Evolutionary conservation across 2,888 invertebrate species (phyloP).

Genomic region (Yponomeuta cagnagella): DNA sequence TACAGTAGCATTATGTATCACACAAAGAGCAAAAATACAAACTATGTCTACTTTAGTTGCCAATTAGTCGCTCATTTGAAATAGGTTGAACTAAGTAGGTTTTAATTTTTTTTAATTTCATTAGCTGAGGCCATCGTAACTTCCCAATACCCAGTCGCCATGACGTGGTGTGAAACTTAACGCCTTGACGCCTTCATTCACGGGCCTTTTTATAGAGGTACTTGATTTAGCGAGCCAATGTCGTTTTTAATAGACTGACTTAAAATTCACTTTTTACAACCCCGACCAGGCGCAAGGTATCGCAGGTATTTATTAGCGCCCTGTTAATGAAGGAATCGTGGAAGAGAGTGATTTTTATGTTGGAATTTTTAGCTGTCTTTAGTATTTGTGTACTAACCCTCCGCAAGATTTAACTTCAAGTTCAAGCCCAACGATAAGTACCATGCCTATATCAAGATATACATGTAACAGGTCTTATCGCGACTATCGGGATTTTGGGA

Average conservation of each 20-base stretch:
- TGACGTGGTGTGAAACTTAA: conserved; percentile 70
- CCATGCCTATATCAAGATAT: too few species aligned
- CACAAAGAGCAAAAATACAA: too few species aligned
- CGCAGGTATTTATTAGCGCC: conserved; percentile 26
- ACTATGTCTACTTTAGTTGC: too few species aligned
- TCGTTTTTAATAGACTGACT: conserved; percentile 56
- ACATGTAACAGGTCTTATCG: too few species aligned
- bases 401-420: too few species aligned
- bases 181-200: conserved; percentile 58
- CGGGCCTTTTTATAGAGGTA: conserved; percentile 62
- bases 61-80: too few species aligned
- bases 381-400: background rate
- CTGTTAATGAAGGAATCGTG: conserved; percentile 30
- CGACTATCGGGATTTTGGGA: too few species aligned
- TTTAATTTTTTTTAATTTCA: background rate
- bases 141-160: conserved; percentile 27
- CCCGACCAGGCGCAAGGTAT: conserved; percentile 27
- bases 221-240: conserved; percentile 66
- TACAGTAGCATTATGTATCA: background rate
- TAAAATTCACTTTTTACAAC: conserved; percentile 46
- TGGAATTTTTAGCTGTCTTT: background rate
- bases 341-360: conserved; percentile 6
- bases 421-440: too few species aligned
- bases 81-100: too few species aligned
- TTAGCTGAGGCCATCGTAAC: background rate